Evolutionary conservation across 2,888 invertebrate species (phyloP).

Genomic region (Cyclophora albipunctata): DNA sequence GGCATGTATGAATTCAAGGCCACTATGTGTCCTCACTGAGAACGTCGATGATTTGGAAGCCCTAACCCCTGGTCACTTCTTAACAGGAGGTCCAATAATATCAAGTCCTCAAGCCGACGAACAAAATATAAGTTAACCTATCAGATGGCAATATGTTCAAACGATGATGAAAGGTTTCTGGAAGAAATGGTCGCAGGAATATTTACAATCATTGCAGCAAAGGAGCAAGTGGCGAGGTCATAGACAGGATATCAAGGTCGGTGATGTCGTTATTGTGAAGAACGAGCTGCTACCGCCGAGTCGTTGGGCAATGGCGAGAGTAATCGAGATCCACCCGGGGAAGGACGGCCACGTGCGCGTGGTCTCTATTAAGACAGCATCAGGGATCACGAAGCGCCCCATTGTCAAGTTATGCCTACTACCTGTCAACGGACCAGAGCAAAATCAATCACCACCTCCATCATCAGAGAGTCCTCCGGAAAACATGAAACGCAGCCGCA

Average conservation of each 20-base stretch:
- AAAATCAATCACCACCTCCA: no score
- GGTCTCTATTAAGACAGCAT: neutral
- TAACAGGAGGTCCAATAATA: neutral
- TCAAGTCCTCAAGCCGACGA: neutral
- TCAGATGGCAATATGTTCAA: conserved; percentile 1
- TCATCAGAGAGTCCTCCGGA: no score
- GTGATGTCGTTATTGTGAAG: no score
- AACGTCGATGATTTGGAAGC: conserved; percentile 18
- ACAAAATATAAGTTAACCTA: no score
- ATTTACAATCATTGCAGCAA: no score
- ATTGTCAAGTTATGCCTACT: neutral
- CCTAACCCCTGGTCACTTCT: conserved; percentile 21
- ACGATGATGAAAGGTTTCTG: conserved; percentile 1
- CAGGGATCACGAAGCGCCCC: neutral
- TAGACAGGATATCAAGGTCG: no score
- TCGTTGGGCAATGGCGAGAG: neutral
- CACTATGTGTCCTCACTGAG: conserved; percentile 18
- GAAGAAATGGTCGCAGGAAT: conserved; percentile 6
- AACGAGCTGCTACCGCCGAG: neutral
- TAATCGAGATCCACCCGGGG: neutral
- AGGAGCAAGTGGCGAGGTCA: no score
- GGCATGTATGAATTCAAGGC: conserved; percentile 19
- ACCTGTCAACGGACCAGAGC: no score
- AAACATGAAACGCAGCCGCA: no score
- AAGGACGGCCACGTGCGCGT: neutral